Conservation (phyloP, 2,888 invertebrate species). For the Drosophila diplacantha region DNA sequence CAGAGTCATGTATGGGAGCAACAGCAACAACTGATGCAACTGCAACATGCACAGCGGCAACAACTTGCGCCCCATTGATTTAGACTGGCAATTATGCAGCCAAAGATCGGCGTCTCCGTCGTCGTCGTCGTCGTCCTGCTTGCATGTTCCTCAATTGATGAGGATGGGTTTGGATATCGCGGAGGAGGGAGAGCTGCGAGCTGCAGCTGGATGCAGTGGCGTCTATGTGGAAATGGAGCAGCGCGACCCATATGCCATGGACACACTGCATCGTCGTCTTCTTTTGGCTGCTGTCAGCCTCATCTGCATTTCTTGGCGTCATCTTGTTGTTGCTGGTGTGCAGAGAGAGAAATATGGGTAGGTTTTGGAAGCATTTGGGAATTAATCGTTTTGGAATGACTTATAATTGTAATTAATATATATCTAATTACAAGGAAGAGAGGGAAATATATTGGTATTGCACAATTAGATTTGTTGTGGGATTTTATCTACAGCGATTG, state of each 20-base stretch:
- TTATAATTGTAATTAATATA: too few relatives aligned
- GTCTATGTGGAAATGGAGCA: conserved; percentile 58
- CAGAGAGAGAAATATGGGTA: not conserved
- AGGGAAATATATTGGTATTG: too few relatives aligned
- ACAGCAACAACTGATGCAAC: conserved; percentile 31
- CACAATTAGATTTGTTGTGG: too few relatives aligned
- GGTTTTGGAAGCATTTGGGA: not conserved
- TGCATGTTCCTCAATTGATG: conserved; percentile 45
- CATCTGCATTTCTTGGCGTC: conserved; percentile 69
- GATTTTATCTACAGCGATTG: too few relatives aligned
- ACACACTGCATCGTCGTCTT: conserved; percentile 28
- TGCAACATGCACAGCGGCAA: conserved; percentile 41
- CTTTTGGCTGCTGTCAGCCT: conserved; percentile 60
- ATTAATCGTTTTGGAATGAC: too few relatives aligned
- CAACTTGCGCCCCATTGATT: conserved; percentile 62
- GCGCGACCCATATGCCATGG: conserved; percentile 58
- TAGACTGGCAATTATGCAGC: conserved; percentile 70
- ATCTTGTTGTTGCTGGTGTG: conserved; percentile 38
- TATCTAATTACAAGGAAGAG: too few relatives aligned
- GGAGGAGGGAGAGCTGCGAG: conserved; percentile 36
- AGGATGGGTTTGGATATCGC: conserved; percentile 44
- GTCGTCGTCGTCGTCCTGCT: conserved; percentile 31
- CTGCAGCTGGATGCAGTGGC: conserved; percentile 27
- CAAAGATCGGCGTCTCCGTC: conserved; percentile 43
- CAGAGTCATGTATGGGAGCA: conserved; percentile 51